Evolutionary conservation across 2,797 vertebrate genomes (phyloP).

Genomic region (Rhadinocentrus ornatus): DNA sequence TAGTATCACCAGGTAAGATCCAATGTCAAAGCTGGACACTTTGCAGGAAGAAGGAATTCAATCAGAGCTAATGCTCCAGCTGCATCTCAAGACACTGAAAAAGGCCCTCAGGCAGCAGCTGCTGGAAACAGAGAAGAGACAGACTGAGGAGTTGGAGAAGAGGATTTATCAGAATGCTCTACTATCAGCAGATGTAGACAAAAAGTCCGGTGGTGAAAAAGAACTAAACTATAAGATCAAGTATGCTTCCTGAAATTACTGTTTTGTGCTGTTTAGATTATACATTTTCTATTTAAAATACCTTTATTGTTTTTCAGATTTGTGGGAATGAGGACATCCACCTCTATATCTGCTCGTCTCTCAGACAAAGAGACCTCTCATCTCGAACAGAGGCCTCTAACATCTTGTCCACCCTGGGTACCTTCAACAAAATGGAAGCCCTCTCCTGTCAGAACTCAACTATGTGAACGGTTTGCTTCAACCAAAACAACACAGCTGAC

Average conservation of each 20-base stretch:
- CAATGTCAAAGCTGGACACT: conserved; percentile 69
- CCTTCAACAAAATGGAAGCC: conserved; percentile 58
- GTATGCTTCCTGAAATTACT: conserved; percentile 37
- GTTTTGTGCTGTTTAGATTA: conserved; percentile 3
- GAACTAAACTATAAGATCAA: conserved; percentile 56
- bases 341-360: conserved; percentile 75
- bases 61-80: conserved; percentile 65
- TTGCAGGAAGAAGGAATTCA: conserved; percentile 63
- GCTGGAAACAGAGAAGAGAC: conserved; percentile 70
- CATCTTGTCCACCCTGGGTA: conserved; percentile 67
- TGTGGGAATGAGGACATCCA: conserved; percentile 74
- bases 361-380: conserved; percentile 53
- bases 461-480: conserved; percentile 70
- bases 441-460: conserved; percentile 74
- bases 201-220: conserved; percentile 52
- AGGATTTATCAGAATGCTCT: conserved; percentile 74
- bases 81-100: conserved; percentile 69
- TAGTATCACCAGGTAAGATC: conserved; percentile 23
- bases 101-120: conserved; percentile 74
- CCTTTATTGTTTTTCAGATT: conserved; percentile 35
- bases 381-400: conserved; percentile 67
- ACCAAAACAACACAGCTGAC: conserved; percentile 74
- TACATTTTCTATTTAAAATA: neutral
- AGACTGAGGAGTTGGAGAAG: conserved; percentile 73
- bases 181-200: conserved; percentile 57